phyloP scores from a whole-genome alignment of 1,140 invertebrate genomes.

The Trichonephila clavipes region DNA sequence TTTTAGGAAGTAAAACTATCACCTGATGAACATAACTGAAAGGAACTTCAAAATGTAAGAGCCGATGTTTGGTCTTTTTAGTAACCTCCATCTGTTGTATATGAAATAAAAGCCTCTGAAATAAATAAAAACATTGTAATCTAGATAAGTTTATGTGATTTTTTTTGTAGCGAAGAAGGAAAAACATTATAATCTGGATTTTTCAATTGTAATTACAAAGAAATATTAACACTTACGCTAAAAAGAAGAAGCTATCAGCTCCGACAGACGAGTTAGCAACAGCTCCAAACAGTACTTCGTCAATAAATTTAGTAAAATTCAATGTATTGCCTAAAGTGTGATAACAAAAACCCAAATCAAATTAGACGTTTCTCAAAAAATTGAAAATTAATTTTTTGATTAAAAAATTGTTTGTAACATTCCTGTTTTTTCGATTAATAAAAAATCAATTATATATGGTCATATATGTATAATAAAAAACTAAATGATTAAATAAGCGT shows the following conservation, averaged over 20 bases:
- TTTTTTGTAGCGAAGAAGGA: background rate
- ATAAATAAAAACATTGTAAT: background rate
- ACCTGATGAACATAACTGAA: constrained; percentile 46
- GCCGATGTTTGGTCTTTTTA: constrained; percentile 44
- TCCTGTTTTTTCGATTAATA: too few relatives aligned
- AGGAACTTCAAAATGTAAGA: constrained; percentile 63
- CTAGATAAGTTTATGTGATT: too few relatives aligned
- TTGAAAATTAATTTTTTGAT: too few relatives aligned
- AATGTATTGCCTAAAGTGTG: constrained; percentile 47
- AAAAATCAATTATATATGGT: too few relatives aligned
- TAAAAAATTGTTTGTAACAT: too few relatives aligned
- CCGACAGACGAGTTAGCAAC: constrained; percentile 70
- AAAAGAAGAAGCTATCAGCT: constrained; percentile 69
- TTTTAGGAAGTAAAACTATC: background rate
- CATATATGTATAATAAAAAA: too few relatives aligned
- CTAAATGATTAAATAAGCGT: too few relatives aligned
- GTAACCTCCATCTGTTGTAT: constrained; percentile 51
- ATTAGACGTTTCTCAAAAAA: too few relatives aligned
- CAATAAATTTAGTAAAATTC: constrained; percentile 69
- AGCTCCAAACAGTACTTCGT: constrained; percentile 52
- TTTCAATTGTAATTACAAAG: background rate
- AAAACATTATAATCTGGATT: background rate
- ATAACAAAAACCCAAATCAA: background rate
- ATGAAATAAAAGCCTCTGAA: constrained; percentile 68
- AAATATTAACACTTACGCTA: constrained; percentile 53